Evolutionary conservation across 2,888 invertebrate species (phyloP), one percentile per base, ranked within the genome.

Genomic region (Lymantria dispar): DNA sequence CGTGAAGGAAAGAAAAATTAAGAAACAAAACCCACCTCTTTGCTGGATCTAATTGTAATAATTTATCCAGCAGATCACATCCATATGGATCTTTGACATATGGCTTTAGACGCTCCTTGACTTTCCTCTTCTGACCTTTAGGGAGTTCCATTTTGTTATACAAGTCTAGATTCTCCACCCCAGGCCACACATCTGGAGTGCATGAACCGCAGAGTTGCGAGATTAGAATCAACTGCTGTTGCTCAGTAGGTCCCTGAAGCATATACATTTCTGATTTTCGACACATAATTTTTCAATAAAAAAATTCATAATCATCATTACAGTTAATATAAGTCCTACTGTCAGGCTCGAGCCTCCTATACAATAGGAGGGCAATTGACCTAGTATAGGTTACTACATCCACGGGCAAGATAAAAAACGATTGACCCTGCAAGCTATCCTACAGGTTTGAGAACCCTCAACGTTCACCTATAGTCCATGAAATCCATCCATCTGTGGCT

Each of bases 181-280:
- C 97, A 0, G 98, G 97, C 98, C 99, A 99, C 3, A 96, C 95
- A 59, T 97, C 96, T 0, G 98, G 95, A 0, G 96, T 97, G 58
- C 99, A 98, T 0, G 98, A 97, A 0, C 99, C 99, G 78, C 99
- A 99, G 8, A 99, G 91, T 80, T 98, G 98, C 0, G 97, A 97
- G 56, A 99, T 99, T 12, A 99, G 92, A 30, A 96, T 96, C 9
- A 99, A 84, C 76, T 99, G 99, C 76, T 98, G 97, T 73, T 98
- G 98, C 72, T 99, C 99, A 0, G 98, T 98, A 45, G 96, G 97
- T 13, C 99, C 99, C 92, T 93, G 78, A 31, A 47, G 8, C 12
- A 22, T 22, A 22, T 2, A 22, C 22, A n/a, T n/a, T 22, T 3
- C 22, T 22, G 22, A 22, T 36, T 9, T n/a, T n/a, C n/a, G n/a